Base-by-base conservation (phyloP, 1,140 invertebrate species). In the Teleopsis dalmanni region DNA sequence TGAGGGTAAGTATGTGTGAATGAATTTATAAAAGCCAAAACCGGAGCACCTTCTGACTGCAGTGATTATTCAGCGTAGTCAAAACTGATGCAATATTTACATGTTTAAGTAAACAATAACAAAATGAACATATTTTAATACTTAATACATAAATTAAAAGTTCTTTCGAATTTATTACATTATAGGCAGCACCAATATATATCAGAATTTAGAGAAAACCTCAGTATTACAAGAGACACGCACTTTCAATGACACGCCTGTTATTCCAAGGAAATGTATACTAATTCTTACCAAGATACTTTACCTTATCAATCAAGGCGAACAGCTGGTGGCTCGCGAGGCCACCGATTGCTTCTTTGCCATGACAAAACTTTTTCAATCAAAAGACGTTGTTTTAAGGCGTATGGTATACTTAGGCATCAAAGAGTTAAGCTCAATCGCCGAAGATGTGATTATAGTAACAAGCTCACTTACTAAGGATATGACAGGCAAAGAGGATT, bases 391-490 rank as follows among this genome's bases (percentile, higher is more conserved):
- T 1, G 89, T 94, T 50, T 72, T 99, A 9, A 78, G 97, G 14
- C 75, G 96, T 38, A 82, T 99, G 77, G 92, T 99, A 5, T 99
- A 98, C 66, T 73, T 99, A 26, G 94, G 92, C 22, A 99, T 99
- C 50, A 99, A 99, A 71, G 95, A 98, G 69, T 74, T 99, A 56
- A 92, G 91, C 60, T 81, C 81, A 14, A 78, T 97, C 51, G 95
- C 96, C 5, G 92, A 99, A 66, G 95, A 99, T 83, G 95, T 99
- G 3, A 99, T 99, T 52, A 99, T 99, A 65, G 96, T 99, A 1
- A 99, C 95, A 4, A 92, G 85, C 40, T 95, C 91, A 61, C 75
- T 99, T 40, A 99, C 95, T 7, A 98, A 98, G 72, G 97, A 99
- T 66, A 99, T 99, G 95, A 99, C 95, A 38, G 68, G 95, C 1